These are phyloP conservation scores for Poecilia velifera DNA, from an alignment of 2,797 vertebrate genomes.

Conservation along the genomic window DNA sequence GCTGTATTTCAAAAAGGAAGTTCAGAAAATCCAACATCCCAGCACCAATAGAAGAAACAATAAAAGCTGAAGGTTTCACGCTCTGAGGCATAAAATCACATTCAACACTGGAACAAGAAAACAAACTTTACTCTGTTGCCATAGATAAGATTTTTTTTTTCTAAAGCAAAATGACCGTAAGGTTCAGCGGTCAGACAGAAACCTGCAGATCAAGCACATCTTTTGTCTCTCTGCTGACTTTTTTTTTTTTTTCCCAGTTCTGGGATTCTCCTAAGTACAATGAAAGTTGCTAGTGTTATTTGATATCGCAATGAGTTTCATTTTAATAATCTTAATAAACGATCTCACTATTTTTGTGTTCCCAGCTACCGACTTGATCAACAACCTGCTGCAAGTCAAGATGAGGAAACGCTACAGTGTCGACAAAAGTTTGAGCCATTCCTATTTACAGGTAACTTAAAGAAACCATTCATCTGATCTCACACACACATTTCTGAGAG, in stretches of 20 bases:
- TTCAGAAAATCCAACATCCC: not conserved
- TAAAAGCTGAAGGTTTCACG: not conserved
- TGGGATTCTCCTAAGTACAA: not conserved
- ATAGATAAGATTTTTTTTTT: not conserved
- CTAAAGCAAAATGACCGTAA: not conserved
- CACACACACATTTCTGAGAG: not conserved
- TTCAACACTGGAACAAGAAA: not conserved
- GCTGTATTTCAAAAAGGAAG: not conserved
- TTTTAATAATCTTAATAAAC: constrained; percentile 4
- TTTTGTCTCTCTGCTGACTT: not conserved
- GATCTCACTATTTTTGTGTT: constrained; percentile 31
- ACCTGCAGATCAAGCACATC: not conserved
- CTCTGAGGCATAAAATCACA: not conserved
- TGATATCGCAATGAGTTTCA: not conserved
- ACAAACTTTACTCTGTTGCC: not conserved
- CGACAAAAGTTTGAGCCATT: constrained; percentile 92
- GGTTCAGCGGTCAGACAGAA: not conserved
- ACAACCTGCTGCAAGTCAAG: constrained; percentile 93
- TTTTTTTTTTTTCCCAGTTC: not conserved
- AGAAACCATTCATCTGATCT: not conserved
- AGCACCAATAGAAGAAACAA: not conserved
- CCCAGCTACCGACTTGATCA: constrained; percentile 91
- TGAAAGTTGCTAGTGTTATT: not conserved
- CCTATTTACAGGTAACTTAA: constrained; percentile 87
- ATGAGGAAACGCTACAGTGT: constrained; percentile 95